Evolutionary conservation across 2,113 vertebrate genomes (phyloP).

Genomic region (Himantopus leucocephalus): DNA sequence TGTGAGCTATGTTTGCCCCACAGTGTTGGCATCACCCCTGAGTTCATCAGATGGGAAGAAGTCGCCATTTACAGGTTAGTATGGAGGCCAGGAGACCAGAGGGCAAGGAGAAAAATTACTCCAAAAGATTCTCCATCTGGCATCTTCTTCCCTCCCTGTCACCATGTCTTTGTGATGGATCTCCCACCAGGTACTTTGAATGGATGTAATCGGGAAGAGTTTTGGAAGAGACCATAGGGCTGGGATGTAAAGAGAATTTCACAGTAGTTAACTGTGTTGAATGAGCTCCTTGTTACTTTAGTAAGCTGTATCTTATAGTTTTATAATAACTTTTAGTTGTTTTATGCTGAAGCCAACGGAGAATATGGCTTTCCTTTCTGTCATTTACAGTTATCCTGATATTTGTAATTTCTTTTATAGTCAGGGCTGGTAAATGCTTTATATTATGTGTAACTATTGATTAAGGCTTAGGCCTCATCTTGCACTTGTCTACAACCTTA

Average conservation of each 20-base stretch:
- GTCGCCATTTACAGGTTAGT: background rate
- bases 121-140: background rate
- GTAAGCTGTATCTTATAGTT: background rate
- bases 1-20: background rate
- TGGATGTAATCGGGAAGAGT: background rate
- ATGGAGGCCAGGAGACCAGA: background rate
- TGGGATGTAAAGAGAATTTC: background rate
- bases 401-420: background rate
- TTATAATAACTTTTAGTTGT: background rate
- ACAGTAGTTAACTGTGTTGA: background rate
- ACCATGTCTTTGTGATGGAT: background rate
- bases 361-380: background rate
- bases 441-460: background rate
- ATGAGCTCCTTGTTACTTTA: background rate
- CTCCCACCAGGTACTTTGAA: background rate
- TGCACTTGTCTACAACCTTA: background rate
- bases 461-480: background rate
- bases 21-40: accelerated
- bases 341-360: background rate
- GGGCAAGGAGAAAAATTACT: background rate
- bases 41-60: background rate
- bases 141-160: background rate
- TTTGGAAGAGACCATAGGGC: background rate
- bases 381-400: background rate
- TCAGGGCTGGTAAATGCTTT: background rate